Percentiles rank a stretch among this genome's conserved stretches.
Evolutionary conservation across 2,797 vertebrate species (phyloP).

Genomic region (Bryconaethiops microstoma): DNA sequence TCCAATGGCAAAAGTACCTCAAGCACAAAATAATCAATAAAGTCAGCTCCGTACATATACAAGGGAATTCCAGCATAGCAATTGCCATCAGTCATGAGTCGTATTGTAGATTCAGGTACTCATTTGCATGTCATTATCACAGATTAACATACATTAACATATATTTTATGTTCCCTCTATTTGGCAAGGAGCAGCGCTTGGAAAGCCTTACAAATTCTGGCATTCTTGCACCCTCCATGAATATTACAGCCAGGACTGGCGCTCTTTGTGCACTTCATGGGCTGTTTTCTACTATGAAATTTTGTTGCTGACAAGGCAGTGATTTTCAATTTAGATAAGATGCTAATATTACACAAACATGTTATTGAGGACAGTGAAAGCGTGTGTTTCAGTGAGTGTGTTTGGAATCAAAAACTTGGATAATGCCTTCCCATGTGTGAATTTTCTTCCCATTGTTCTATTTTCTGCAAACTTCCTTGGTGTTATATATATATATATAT

Average conservation of each 20-base stretch:
- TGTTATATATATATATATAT: no score
- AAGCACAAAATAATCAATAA: slow-evolving; percentile 47
- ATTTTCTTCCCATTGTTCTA: background rate
- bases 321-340: slow-evolving; percentile 4
- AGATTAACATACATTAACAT: slow-evolving; percentile 84
- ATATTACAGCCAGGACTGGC: slow-evolving; percentile 26
- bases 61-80: slow-evolving; percentile 64
- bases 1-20: slow-evolving; percentile 22
- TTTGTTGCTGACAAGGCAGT: slow-evolving; percentile 5
- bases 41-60: slow-evolving; percentile 49
- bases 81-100: slow-evolving; percentile 65
- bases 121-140: slow-evolving; percentile 82
- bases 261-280: slow-evolving; percentile 8
- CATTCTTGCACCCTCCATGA: slow-evolving; percentile 30
- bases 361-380: background rate
- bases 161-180: slow-evolving; percentile 76
- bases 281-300: background rate
- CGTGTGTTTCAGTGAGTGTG: background rate
- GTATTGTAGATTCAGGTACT: slow-evolving; percentile 75
- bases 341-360: slow-evolving; percentile 3
- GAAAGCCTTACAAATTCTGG: slow-evolving; percentile 70
- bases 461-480: background rate
- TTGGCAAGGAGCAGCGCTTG: slow-evolving; percentile 70
- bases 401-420: slow-evolving; percentile 15
- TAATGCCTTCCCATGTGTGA: background rate